Base-by-base conservation (phyloP, 1,140 invertebrate species). In the Philopotamus ludificatus region DNA sequence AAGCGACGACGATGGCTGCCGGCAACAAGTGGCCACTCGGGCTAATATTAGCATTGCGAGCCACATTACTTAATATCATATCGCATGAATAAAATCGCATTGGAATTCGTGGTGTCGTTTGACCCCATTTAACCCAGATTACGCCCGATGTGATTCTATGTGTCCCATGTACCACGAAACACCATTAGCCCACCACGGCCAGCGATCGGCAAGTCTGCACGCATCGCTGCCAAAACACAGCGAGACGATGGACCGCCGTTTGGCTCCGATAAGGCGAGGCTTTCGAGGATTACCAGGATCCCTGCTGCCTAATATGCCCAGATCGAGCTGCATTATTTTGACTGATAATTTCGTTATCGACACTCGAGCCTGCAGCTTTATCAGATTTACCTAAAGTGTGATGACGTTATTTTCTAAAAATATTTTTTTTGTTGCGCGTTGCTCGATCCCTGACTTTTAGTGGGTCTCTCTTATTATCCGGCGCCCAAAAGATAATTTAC, bases 71-170 rank as follows among this genome's bases (percentile, higher is more conserved):
- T 63, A 69, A 66, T 66, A 69, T 59, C 61, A 51, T 61, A 69
- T 69, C 59, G 67, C 63, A 66, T 51, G 67, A 63, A 69, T 79
- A 79, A 81, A 79, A 80, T 79, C 78, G 77, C 80, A 80, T 79
- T 79, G 79, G 79, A 80, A 81, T 81, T 81, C 79, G 79, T 80
- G 77, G 77, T 79, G 77, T 76, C 78, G 77, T 79, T 81, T 81
- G 79, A 81, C 79, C 79, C 79, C 79, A 76, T 77, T 81, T 81
- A 80, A 80, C 78, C 79, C 77, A 80, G 79, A 81, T 80, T 80
- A 80, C 79, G 75, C 73, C 77, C 57, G 68, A 75, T 78, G 76
- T 79, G 77, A 81, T 81, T 80, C 78, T 76, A 50, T 58, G 61
- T 45, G 49, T 57, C 28, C 55, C 60, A 58, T 57, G 44, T 47